phyloP scores from a whole-genome alignment of 2,797 vertebrate species.

The Xiphorhynchus erythropygius region DNA sequence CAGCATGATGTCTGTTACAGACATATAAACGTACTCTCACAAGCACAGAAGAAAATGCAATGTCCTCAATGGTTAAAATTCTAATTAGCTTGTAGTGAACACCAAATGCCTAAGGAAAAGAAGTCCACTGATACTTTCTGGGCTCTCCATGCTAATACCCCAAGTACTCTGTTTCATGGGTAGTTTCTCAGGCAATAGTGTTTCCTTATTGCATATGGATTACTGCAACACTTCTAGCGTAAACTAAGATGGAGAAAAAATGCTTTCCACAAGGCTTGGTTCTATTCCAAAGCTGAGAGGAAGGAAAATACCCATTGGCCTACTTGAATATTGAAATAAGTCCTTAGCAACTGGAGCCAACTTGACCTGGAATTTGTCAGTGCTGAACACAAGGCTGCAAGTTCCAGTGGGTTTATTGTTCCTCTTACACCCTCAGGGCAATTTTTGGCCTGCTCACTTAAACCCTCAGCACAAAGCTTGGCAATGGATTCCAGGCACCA shows the following conservation, averaged over 20 bases:
- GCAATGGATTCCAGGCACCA: background rate
- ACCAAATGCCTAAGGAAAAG: background rate
- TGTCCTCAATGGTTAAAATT: background rate
- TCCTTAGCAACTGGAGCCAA: background rate
- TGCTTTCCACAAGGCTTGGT: slow-evolving; percentile 17
- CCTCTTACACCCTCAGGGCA: background rate
- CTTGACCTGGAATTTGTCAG: background rate
- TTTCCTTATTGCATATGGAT: background rate
- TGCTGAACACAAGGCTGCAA: background rate
- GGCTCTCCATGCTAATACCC: background rate
- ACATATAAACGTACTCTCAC: background rate
- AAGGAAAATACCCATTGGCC: background rate
- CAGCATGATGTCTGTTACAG: background rate
- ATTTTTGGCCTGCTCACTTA: background rate
- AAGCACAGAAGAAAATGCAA: background rate
- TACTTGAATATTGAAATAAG: background rate
- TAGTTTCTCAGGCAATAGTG: background rate
- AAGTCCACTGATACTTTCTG: background rate
- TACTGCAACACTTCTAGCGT: slow-evolving; percentile 13
- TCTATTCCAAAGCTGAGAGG: background rate
- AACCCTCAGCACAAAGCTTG: background rate
- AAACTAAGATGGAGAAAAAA: background rate
- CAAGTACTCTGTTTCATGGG: background rate
- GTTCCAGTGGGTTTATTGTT: background rate
- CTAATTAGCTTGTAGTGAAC: background rate